phyloP scores from a whole-genome alignment of 2,888 invertebrate species.

The Agrotis segetum region DNA sequence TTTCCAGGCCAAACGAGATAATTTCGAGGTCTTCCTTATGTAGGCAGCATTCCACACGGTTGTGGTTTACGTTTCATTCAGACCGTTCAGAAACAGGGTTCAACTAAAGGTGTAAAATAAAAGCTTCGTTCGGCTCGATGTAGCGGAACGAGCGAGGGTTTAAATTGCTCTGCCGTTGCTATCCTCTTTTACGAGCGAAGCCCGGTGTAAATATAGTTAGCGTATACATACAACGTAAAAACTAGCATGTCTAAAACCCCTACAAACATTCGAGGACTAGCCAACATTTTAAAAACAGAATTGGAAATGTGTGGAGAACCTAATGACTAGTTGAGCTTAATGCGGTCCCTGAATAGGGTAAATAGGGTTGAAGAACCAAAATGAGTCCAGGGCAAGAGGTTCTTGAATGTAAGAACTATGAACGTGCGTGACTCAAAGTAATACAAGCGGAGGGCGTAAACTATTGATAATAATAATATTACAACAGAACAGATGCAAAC shows the following conservation, averaged over 20 bases:
- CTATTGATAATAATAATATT: neutral
- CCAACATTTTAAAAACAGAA: slow-evolving; percentile 14
- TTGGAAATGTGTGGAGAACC: slow-evolving; percentile 23
- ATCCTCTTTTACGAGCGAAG: slow-evolving; percentile 23
- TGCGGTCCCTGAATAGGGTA: slow-evolving; percentile 15
- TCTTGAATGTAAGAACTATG: slow-evolving; percentile 13
- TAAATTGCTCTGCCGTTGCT: slow-evolving; percentile 16
- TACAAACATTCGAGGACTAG: slow-evolving; percentile 4
- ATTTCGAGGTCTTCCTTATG: neutral
- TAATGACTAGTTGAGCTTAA: slow-evolving; percentile 14
- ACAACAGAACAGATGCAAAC: neutral
- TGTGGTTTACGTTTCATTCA: slow-evolving; percentile 1
- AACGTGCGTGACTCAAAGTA: slow-evolving; percentile 30
- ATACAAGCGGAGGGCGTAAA: slow-evolving; percentile 23
- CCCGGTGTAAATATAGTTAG: neutral
- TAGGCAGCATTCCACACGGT: slow-evolving; percentile 2
- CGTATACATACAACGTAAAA: too few relatives aligned
- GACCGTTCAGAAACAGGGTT: neutral
- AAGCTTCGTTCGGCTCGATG: slow-evolving; percentile 11
- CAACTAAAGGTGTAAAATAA: slow-evolving; percentile 30
- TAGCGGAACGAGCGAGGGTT: slow-evolving; percentile 20
- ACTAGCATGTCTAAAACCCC: slow-evolving; percentile 2
- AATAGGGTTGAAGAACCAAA: slow-evolving; percentile 27
- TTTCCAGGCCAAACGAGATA: neutral
- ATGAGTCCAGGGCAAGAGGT: slow-evolving; percentile 23